Percentiles rank a stretch among this genome's conserved stretches.
These are phyloP conservation scores for Laothoe populi DNA, from an alignment of 2,888 invertebrate species.

Conservation along the genomic window DNA sequence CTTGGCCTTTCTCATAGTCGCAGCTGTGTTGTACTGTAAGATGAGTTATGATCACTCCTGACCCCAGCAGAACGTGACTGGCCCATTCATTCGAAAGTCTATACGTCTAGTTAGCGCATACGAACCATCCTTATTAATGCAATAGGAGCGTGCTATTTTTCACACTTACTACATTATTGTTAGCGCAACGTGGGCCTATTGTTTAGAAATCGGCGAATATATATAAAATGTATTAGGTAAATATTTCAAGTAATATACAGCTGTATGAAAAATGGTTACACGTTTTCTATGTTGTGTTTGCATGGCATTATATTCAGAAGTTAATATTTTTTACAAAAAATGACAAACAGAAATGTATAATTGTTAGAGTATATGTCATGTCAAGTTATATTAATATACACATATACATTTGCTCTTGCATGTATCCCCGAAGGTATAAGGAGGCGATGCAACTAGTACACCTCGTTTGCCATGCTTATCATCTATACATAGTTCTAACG, in stretches of 20 bases:
- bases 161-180: slow-evolving; percentile 27
- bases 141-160: slow-evolving; percentile 24
- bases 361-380: too few relatives aligned
- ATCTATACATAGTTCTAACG: too few relatives aligned
- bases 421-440: too few relatives aligned
- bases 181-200: slow-evolving; percentile 14
- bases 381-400: too few relatives aligned
- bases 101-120: slow-evolving; percentile 4
- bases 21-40: neutral
- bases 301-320: too few relatives aligned
- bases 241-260: slow-evolving; percentile 15
- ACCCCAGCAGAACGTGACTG: slow-evolving; percentile 13
- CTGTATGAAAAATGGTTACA: slow-evolving; percentile 14
- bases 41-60: slow-evolving; percentile 18
- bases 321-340: too few relatives aligned
- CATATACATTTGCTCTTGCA: too few relatives aligned
- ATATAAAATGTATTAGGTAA: slow-evolving; percentile 1
- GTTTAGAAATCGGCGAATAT: slow-evolving; percentile 12
- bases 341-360: too few relatives aligned
- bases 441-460: too few relatives aligned
- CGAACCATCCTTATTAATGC: slow-evolving; percentile 19
- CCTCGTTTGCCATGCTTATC: too few relatives aligned
- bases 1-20: neutral
- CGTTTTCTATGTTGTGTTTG: neutral
- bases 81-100: slow-evolving; percentile 18